Conservation (phyloP, 2,888 invertebrate genomes). For the Troglohyphantes excavatus region DNA sequence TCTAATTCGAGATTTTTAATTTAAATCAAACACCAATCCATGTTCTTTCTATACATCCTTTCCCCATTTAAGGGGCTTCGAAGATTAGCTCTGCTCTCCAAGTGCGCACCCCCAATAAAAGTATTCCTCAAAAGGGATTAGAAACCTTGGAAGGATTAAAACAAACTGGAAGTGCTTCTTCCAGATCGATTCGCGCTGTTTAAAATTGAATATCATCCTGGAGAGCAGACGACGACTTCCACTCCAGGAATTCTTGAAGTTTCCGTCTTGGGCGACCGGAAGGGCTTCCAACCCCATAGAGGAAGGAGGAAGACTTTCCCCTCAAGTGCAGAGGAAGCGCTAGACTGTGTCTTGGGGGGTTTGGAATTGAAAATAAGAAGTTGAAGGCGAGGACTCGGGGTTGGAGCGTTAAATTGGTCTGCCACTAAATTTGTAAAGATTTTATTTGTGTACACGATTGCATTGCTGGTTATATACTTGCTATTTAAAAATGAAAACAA, state of each 20-base stretch:
- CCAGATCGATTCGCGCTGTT: not conserved
- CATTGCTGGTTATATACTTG: no score
- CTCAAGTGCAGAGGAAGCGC: not conserved
- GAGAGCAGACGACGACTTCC: not conserved
- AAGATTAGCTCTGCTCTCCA: not conserved
- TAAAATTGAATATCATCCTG: constrained; percentile 3
- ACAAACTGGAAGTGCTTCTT: not conserved
- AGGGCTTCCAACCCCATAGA: not conserved
- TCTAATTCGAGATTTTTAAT: no score
- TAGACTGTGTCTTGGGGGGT: no score
- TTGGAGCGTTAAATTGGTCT: no score
- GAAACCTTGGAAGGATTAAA: no score
- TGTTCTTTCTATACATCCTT: no score
- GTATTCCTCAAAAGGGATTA: constrained; percentile 14
- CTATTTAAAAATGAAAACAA: no score
- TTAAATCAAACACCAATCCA: no score
- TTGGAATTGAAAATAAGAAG: no score
- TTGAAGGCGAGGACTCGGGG: no score
- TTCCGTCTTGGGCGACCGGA: not conserved
- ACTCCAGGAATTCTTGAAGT: not conserved
- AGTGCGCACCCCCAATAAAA: not conserved
- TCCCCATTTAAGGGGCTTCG: not conserved
- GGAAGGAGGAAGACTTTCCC: not conserved
- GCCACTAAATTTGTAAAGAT: no score
- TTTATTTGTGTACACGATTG: no score